Evolutionary conservation across 2,113 vertebrate genomes (phyloP).

Genomic region (Tiliqua scincoides): DNA sequence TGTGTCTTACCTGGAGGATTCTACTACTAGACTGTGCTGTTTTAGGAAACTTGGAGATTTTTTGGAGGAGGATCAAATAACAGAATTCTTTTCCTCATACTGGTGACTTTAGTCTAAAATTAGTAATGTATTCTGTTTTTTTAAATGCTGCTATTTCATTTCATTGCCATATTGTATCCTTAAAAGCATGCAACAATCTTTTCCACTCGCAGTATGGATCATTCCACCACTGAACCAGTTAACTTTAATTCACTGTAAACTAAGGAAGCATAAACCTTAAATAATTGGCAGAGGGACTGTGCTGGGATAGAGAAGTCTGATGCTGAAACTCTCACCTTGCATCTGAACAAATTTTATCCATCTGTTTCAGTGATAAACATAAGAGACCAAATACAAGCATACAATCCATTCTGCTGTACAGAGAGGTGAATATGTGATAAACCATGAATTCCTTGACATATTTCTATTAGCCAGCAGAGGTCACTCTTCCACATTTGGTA

Average conservation of each 20-base stretch:
- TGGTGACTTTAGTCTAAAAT: too few species aligned
- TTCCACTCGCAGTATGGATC: not conserved
- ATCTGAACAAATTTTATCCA: not conserved
- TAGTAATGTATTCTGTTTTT: not conserved
- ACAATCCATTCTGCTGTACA: not conserved
- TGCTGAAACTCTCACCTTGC: not conserved
- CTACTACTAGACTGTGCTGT: too few species aligned
- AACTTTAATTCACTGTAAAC: not conserved
- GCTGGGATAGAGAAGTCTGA: not conserved
- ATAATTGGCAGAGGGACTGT: not conserved
- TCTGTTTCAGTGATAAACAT: not conserved
- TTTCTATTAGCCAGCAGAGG: constrained; percentile 17
- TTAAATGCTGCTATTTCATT: not conserved
- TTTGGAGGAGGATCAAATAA: too few species aligned
- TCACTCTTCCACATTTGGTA: constrained; percentile 5
- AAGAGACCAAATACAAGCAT: not conserved
- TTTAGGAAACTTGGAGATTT: too few species aligned
- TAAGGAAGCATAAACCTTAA: not conserved
- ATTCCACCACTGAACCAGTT: not conserved
- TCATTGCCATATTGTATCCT: not conserved
- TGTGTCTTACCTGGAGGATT: too few species aligned
- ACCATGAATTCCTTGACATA: accelerated
- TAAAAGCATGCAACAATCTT: not conserved
- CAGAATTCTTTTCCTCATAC: too few species aligned
- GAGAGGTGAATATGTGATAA: not conserved